Percentiles rank a stretch among this genome's conserved stretches.
Evolutionary conservation across 2,113 vertebrate species (phyloP).

Genomic region (Notothenia rossii): DNA sequence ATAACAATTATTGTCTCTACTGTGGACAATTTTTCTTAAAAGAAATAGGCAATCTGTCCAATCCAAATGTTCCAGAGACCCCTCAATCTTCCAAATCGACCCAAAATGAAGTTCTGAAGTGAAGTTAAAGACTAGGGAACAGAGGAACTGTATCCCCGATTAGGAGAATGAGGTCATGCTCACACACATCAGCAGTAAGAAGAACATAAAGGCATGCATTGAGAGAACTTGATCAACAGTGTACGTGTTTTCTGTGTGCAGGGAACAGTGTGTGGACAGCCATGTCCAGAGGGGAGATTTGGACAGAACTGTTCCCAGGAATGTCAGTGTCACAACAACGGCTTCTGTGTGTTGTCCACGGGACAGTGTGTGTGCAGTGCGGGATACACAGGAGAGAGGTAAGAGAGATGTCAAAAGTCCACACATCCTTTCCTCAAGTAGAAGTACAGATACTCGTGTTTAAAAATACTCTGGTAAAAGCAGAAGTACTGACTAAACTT

Average conservation of each 20-base stretch:
- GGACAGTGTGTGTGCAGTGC: slow-evolving; percentile 93
- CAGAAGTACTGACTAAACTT: too few relatives aligned
- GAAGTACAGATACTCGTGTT: too few relatives aligned
- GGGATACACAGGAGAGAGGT: slow-evolving; percentile 94
- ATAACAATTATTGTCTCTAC: too few relatives aligned
- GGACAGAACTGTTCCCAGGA: slow-evolving; percentile 96
- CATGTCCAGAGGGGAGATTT: slow-evolving; percentile 92
- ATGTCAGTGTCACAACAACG: slow-evolving; percentile 97
- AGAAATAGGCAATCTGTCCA: too few relatives aligned
- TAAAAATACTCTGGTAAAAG: too few relatives aligned
- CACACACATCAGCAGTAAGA: background rate
- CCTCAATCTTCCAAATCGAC: too few relatives aligned
- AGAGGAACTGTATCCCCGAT: background rate
- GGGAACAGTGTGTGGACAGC: slow-evolving; percentile 97
- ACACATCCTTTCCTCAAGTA: too few relatives aligned
- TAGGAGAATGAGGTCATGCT: background rate
- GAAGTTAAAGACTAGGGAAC: background rate
- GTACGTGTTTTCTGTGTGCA: slow-evolving; percentile 60
- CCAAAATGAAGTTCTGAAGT: too few relatives aligned
- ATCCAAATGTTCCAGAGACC: too few relatives aligned
- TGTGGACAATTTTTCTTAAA: too few relatives aligned
- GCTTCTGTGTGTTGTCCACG: slow-evolving; percentile 84
- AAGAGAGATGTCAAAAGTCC: slow-evolving; percentile 51
- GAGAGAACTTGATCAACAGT: background rate
- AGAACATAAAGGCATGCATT: background rate